Evolutionary conservation across 1,140 invertebrate genomes (phyloP).

Genomic region (Drosophila azteca): DNA sequence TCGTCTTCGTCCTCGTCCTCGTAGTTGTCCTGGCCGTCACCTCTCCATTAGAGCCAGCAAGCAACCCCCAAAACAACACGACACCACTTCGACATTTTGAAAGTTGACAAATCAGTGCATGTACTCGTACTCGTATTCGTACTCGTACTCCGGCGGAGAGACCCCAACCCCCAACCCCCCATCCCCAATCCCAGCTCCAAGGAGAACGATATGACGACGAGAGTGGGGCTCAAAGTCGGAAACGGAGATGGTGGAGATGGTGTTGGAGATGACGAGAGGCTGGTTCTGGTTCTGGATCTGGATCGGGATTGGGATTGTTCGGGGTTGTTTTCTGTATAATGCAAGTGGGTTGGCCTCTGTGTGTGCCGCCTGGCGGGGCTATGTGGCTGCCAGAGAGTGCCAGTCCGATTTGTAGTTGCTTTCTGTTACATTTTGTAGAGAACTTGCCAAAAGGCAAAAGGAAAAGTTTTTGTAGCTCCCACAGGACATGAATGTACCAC

Average conservation of each 20-base stretch:
- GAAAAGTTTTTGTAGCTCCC: constrained; percentile 71
- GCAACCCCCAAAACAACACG: constrained; percentile 54
- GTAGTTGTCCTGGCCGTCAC: constrained; percentile 37
- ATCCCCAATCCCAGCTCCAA: too few species aligned
- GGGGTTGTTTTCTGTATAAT: constrained; percentile 43
- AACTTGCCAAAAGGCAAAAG: constrained; percentile 43
- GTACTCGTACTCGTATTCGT: constrained; percentile 38
- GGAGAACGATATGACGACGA: too few species aligned
- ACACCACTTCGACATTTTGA: constrained; percentile 80
- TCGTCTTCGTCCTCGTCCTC: background rate
- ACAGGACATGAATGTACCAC: constrained; percentile 60
- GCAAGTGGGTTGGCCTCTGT: constrained; percentile 4
- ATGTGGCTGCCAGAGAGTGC: constrained; percentile 17
- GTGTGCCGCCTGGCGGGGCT: background rate
- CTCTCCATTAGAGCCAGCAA: constrained; percentile 66
- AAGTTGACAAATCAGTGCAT: constrained; percentile 82
- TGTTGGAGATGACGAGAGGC: too few species aligned
- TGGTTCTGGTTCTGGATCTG: too few species aligned
- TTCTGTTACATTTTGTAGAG: constrained; percentile 68
- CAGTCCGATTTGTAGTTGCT: constrained; percentile 73
- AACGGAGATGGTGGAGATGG: background rate
- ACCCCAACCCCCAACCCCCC: background rate
- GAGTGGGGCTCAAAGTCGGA: background rate
- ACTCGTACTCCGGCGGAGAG: constrained; percentile 36
- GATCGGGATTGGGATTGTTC: constrained; percentile 6